Percentiles rank a stretch among this genome's conserved stretches.
phyloP scores from a whole-genome alignment of 1,140 invertebrate genomes.

The Eumaeus atala region DNA sequence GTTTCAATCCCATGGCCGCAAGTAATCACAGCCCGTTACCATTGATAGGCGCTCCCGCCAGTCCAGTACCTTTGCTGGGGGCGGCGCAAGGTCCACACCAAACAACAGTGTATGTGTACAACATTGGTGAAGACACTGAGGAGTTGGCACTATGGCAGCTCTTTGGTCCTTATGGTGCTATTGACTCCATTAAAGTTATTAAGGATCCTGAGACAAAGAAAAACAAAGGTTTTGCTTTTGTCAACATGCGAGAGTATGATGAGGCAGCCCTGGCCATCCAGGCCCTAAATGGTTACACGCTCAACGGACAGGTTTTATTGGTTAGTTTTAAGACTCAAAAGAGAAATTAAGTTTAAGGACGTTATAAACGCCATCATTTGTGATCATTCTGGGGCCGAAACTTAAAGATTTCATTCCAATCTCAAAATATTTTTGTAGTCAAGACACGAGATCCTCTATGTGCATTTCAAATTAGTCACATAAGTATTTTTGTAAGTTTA shows the following conservation, averaged over 20 bases:
- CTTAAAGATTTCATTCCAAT: constrained; percentile 72
- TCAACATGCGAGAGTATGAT: constrained; percentile 99
- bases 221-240: constrained; percentile 99
- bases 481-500: constrained; percentile 74
- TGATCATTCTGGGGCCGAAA: constrained; percentile 61
- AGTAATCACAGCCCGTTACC: constrained; percentile 59
- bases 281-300: constrained; percentile 96
- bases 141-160: constrained; percentile 99
- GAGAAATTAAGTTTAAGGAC: constrained; percentile 63
- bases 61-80: constrained; percentile 56
- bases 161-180: constrained; percentile 99
- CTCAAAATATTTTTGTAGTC: constrained; percentile 73
- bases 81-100: constrained; percentile 50
- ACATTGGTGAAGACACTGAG: constrained; percentile 97
- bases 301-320: constrained; percentile 97
- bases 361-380: constrained; percentile 52
- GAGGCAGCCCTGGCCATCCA: constrained; percentile 98
- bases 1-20: constrained; percentile 71
- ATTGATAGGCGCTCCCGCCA: constrained; percentile 59
- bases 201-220: constrained; percentile 98
- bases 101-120: constrained; percentile 87
- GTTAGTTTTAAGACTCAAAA: constrained; percentile 98
- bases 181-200: constrained; percentile 98
- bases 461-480: constrained; percentile 71
- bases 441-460: constrained; percentile 67